Evolutionary conservation across 2,797 vertebrate species (phyloP), one percentile per base, ranked within the genome.

Genomic region (Sebastes taczanowskii): DNA sequence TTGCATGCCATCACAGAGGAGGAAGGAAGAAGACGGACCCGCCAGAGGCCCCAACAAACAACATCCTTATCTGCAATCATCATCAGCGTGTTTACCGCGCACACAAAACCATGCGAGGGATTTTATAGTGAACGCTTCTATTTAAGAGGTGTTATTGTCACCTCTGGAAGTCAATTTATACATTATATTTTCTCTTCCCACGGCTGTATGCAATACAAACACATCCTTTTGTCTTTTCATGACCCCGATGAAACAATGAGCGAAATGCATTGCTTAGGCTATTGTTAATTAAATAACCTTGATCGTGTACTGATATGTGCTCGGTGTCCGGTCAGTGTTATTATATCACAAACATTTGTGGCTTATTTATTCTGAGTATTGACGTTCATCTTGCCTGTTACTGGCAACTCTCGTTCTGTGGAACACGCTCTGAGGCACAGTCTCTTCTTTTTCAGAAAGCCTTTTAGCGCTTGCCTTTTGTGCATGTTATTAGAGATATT

Each of bases 1-100:
- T 71, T 46, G 77, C 80, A 63, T 80, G 83, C 63, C 63, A 80
- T 66, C 67, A 76, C 60, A 81, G 67, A 93, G 90, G 90, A 95
- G 93, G 92, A 95, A 95, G 90, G 89, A 91, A 88, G 77, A 63
- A 66, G 60, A 46, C 6, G 13, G 67, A 70, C 23, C 7, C 42
- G 32, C 34, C 68, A 46, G 52, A 80, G 27, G 49, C 64, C 58
- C 64, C 63, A 82, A 32, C 38, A 74, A 72, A 30, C 80, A 62
- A 49, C 84, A 71, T 81, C 84, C 78, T 90, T 80, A 88, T 91
- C 81, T 73, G 38, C 71, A 77, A 77, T 74, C 78, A 77, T 58
- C 55, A 63, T 53, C 63, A 29, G 34, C 6, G 4, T 38, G 63
- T 78, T 73, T 30, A 73, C 13, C 11, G 4, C 30, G 49, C 11